Conservation (phyloP, 2,113 vertebrate genomes). For the Platichthys flesus region DNA sequence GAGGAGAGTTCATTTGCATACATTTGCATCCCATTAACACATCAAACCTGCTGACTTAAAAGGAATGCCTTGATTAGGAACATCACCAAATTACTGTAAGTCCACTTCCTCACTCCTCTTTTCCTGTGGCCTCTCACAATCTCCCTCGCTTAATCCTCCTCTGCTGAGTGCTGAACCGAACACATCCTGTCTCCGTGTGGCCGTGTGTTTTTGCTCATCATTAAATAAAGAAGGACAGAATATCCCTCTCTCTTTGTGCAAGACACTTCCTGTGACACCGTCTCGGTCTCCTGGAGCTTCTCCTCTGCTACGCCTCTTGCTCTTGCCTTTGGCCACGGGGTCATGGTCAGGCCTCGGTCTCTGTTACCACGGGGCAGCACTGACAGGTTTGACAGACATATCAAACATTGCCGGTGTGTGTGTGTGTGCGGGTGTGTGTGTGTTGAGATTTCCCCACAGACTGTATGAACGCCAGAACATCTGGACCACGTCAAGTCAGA, state of each 20-base stretch:
- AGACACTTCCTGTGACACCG: neutral
- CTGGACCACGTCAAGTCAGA: too few species aligned
- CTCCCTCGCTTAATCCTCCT: neutral
- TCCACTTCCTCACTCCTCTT: conserved; percentile 39
- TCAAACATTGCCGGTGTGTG: too few species aligned
- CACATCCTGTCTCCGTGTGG: conserved; percentile 2
- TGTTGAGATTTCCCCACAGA: too few species aligned
- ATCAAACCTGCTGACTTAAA: conserved; percentile 81
- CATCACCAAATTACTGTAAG: conserved; percentile 60
- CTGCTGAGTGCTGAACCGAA: neutral
- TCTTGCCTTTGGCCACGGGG: neutral
- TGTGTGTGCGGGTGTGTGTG: too few species aligned
- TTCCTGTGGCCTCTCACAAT: neutral
- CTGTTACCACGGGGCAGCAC: neutral
- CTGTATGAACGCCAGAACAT: too few species aligned
- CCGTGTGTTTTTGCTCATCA: conserved; percentile 25
- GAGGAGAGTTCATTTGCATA: conserved; percentile 71
- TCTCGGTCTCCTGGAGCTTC: neutral
- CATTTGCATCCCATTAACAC: conserved; percentile 82
- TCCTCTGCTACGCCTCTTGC: neutral
- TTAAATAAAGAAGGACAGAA: conserved; percentile 31
- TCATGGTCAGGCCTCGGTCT: neutral
- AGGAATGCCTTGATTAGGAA: conserved; percentile 76
- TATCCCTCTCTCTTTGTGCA: neutral
- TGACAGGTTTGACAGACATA: too few species aligned